Percentiles rank a stretch among this genome's conserved stretches.
Conservation (phyloP, 2,113 vertebrate genomes). For the Phaethornis superciliosus region DNA sequence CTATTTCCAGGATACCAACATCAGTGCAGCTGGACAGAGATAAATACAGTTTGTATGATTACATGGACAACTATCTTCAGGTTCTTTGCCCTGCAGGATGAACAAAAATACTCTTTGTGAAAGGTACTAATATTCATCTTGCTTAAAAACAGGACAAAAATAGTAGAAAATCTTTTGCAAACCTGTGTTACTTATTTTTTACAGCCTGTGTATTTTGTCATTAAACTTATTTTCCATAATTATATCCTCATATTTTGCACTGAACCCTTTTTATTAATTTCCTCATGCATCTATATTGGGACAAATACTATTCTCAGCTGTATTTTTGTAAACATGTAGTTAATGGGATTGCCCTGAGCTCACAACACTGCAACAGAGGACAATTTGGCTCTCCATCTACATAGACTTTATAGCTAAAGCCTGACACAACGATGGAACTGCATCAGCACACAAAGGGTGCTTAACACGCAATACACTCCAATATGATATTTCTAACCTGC, state of each 20-base stretch:
- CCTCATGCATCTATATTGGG: neutral
- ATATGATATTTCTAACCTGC: neutral
- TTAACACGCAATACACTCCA: neutral
- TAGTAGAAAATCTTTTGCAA: neutral
- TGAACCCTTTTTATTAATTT: neutral
- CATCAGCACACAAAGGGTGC: neutral
- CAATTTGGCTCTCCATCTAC: neutral
- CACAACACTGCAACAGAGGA: neutral
- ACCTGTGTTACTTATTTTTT: neutral
- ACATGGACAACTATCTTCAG: neutral
- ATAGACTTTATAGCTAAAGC: neutral
- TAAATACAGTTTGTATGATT: neutral
- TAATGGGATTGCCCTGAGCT: neutral
- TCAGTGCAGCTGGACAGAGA: neutral
- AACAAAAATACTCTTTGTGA: neutral
- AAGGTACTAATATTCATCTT: neutral
- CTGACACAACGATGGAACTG: neutral
- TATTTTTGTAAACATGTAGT: neutral
- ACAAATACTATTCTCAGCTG: neutral
- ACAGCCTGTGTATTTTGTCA: neutral
- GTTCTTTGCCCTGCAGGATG: neutral
- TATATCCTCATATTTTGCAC: neutral
- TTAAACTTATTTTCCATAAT: conserved; percentile 1
- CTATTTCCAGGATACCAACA: neutral
- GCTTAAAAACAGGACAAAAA: neutral